These are phyloP conservation scores for Cotesia chilonis DNA, from an alignment of 1,140 invertebrate genomes.

Conservation along the genomic window DNA sequence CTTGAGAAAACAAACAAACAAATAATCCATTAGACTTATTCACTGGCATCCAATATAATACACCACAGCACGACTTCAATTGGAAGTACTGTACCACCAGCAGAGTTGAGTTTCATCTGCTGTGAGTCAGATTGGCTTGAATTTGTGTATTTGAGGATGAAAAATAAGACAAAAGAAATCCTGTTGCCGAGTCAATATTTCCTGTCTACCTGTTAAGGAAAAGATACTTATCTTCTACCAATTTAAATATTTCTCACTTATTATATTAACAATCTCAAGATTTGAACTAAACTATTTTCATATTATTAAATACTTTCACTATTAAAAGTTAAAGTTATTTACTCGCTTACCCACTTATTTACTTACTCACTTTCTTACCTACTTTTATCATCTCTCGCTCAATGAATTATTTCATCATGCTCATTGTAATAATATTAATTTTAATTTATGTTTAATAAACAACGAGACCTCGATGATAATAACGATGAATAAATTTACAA, in stretches of 20 bases:
- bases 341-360: background rate
- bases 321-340: background rate
- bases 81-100: no score
- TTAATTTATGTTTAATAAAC: background rate
- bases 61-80: no score
- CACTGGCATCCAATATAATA: background rate
- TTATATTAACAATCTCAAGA: background rate
- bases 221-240: slow-evolving; percentile 17
- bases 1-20: background rate
- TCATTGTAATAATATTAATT: background rate
- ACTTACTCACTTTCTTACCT: background rate
- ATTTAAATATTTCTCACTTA: background rate
- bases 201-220: slow-evolving; percentile 15
- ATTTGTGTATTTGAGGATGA: background rate
- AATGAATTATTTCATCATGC: slow-evolving; percentile 14
- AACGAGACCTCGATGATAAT: background rate
- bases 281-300: slow-evolving; percentile 1
- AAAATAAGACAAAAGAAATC: slow-evolving; percentile 17
- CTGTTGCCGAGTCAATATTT: slow-evolving; percentile 17
- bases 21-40: slow-evolving; percentile 8
- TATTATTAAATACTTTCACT: background rate
- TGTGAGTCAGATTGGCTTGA: background rate
- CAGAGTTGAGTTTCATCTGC: no score
- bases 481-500: slow-evolving; percentile 21
- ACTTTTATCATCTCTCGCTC: background rate